Evolutionary conservation across 2,888 invertebrate genomes (phyloP), one percentile per base, ranked within the genome.

Genomic region (Tachina fera): DNA sequence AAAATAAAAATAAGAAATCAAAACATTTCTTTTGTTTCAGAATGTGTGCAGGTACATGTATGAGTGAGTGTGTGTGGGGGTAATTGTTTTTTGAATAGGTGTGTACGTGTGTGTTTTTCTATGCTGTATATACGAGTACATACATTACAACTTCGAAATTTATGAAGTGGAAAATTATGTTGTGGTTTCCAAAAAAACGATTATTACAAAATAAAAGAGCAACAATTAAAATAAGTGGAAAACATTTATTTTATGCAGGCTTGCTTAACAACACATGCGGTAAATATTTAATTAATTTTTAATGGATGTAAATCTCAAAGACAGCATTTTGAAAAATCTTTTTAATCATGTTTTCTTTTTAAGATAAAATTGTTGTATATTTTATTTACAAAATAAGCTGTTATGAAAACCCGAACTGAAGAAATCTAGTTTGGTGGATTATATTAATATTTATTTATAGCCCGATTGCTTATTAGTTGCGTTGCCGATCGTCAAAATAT

Each of bases 81-180:
- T n/a, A n/a, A n/a, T n/a, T n/a, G n/a, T 31, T 31, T 31, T 31
- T 31, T 31, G 5, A 31, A 31, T 31, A 31, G 31, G 22, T 22
- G 6, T 19, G 41, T 49, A 31, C 63, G 9, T 61, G 70, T 83
- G 65, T 63, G 70, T 78, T 67, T 74, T 60, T 76, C 8, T 60
- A 39, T 61, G 14, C 16, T 63, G 49, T 43, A n/a, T n/a, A n/a
- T n/a, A n/a, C n/a, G n/a, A n/a, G n/a, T n/a, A 60, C 60, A 31
- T 53, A 14, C 61, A 65, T 47, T 71, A 43, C 72, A 77, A 16
- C 63, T 56, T 60, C 70, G 53, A 71, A 82, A 67, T 79, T 83
- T 86, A 76, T 79, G 79, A 86, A 86, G 78, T 82, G 82, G 79
- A 79, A 83, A 83, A 86, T 83, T 70, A 67, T 83, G 79, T 86